phyloP scores from a whole-genome alignment of 1,140 invertebrate genomes.

The Tetraneura akinire region DNA sequence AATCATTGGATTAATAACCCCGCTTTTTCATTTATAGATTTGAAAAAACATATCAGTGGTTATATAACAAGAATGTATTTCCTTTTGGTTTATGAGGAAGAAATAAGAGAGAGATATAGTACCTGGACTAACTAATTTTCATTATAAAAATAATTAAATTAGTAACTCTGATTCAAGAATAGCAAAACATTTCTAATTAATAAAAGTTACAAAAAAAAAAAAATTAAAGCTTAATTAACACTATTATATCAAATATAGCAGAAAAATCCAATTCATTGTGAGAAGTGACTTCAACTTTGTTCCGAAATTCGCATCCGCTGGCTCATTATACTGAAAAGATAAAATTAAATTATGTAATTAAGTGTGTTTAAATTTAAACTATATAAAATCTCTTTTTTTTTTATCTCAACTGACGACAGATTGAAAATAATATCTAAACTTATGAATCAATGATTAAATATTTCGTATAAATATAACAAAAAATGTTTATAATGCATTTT shows the following conservation, averaged over 20 bases:
- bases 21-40: not conserved
- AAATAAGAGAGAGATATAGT: not conserved
- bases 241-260: too few relatives aligned
- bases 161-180: not conserved
- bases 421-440: not conserved
- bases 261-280: constrained; percentile 4
- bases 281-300: not conserved
- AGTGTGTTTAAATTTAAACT: too few relatives aligned
- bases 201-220: not conserved
- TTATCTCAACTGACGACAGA: not conserved
- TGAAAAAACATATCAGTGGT: not conserved
- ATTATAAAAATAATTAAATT: constrained; percentile 6
- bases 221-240: constrained; percentile 4
- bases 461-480: not conserved
- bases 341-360: constrained; percentile 1
- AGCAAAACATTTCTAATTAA: not conserved
- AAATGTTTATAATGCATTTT: too few relatives aligned
- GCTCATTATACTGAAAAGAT: not conserved
- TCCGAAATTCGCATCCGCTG: not conserved
- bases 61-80: not conserved
- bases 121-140: too few relatives aligned
- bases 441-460: not conserved
- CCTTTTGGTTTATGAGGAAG: not conserved
- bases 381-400: not conserved
- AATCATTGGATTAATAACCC: not conserved